A percentile compares a stretch with the other conserved stretches of the same genome.
Evolutionary conservation across 2,797 vertebrate genomes (phyloP).

Genomic region (Lerista edwardsae): DNA sequence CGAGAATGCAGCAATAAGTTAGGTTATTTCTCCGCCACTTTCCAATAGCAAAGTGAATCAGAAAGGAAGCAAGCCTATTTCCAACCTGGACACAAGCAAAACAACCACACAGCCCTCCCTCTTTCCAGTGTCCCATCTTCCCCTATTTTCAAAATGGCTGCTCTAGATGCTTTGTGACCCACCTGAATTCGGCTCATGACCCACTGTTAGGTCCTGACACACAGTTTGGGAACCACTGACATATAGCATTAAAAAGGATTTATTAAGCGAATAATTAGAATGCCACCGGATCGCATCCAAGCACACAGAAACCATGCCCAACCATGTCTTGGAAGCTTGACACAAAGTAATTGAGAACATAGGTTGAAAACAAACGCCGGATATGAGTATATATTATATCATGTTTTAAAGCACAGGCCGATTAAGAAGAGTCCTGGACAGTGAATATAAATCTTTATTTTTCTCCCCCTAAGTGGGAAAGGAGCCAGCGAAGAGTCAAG

Average conservation of each 20-base stretch:
- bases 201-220: too few relatives aligned
- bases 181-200: too few relatives aligned
- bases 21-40: too few relatives aligned
- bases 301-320: slow-evolving; percentile 24
- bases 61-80: too few relatives aligned
- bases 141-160: too few relatives aligned
- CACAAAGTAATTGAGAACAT: background rate
- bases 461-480: slow-evolving; percentile 61
- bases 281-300: background rate
- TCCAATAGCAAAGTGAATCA: too few relatives aligned
- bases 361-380: background rate
- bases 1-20: too few relatives aligned
- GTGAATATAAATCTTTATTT: slow-evolving; percentile 35
- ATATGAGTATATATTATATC: background rate
- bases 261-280: slow-evolving; percentile 34
- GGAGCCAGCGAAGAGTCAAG: slow-evolving; percentile 71
- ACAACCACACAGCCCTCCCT: too few relatives aligned
- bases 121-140: too few relatives aligned
- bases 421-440: slow-evolving; percentile 53
- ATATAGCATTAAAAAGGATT: fast-evolving
- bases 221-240: too few relatives aligned
- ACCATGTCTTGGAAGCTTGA: background rate
- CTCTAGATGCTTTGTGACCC: too few relatives aligned
- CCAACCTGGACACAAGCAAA: too few relatives aligned
- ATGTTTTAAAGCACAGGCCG: slow-evolving; percentile 45